A percentile compares a stretch with the other conserved stretches of the same genome.
Evolutionary conservation across 2,113 vertebrate species (phyloP).

Genomic region (Larimichthys crocea): DNA sequence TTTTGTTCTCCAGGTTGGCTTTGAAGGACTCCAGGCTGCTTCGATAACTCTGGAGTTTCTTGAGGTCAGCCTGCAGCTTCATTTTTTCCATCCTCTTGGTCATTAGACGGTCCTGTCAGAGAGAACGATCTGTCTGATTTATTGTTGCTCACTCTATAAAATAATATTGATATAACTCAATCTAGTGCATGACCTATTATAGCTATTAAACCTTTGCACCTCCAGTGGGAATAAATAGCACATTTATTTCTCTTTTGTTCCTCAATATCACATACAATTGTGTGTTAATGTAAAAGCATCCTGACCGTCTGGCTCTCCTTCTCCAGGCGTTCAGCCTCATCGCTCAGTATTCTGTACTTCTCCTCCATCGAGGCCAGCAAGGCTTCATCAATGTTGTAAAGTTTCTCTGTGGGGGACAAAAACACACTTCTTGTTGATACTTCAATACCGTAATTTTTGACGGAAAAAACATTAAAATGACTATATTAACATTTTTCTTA

Average conservation of each 20-base stretch:
- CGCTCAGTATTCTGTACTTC: slow-evolving; percentile 86
- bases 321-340: slow-evolving; percentile 89
- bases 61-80: slow-evolving; percentile 90
- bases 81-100: slow-evolving; percentile 86
- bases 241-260: neutral
- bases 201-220: neutral
- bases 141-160: neutral
- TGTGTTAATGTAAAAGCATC: slow-evolving; percentile 2
- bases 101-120: slow-evolving; percentile 89
- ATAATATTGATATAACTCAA: too few relatives aligned
- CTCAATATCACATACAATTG: neutral
- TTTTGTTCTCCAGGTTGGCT: slow-evolving; percentile 85
- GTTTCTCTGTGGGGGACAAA: slow-evolving; percentile 83
- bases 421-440: neutral
- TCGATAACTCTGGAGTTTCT: slow-evolving; percentile 91
- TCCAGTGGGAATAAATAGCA: neutral
- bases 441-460: neutral
- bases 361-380: slow-evolving; percentile 85
- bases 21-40: slow-evolving; percentile 87
- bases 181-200: too few relatives aligned
- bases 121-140: neutral
- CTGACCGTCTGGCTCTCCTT: slow-evolving; percentile 92
- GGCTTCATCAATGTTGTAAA: slow-evolving; percentile 91
- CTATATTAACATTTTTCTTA: neutral
- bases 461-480: neutral